Percentiles rank a stretch among this genome's conserved stretches.
phyloP scores from a whole-genome alignment of 2,797 vertebrate species.

The Silurus lanzhouensis region DNA sequence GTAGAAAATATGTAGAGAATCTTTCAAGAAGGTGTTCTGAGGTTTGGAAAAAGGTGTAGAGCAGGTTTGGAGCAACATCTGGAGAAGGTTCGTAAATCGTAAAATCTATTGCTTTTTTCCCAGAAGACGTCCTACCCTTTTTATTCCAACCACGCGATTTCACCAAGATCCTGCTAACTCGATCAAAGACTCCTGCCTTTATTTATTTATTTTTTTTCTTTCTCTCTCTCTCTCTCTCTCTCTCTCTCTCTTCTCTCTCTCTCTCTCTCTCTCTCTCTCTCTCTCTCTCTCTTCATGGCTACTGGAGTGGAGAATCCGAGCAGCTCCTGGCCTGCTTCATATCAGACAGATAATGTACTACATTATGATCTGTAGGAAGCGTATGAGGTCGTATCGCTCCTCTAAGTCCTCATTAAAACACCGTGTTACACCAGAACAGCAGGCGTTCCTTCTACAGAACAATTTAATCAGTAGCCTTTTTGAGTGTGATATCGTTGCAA shows the following conservation, averaged over 20 bases:
- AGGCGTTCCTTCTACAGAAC: constrained; percentile 26
- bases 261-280: background rate
- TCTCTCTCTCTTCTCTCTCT: no score
- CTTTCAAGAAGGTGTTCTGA: no score
- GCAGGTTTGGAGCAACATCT: no score
- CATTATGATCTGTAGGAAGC: constrained; percentile 41
- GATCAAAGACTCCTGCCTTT: constrained; percentile 7
- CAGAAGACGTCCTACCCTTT: constrained; percentile 65
- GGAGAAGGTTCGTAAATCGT: constrained; percentile 23
- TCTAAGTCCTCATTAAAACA: constrained; percentile 46
- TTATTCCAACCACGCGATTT: constrained; percentile 57
- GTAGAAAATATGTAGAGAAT: no score
- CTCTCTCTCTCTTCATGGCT: constrained; percentile 1
- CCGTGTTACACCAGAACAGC: constrained; percentile 19
- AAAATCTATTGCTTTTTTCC: constrained; percentile 60
- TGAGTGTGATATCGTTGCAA: no score
- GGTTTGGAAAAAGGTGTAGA: no score
- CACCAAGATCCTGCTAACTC: constrained; percentile 43
- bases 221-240: no score
- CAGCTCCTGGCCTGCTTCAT: constrained; percentile 31
- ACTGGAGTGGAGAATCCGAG: constrained; percentile 30
- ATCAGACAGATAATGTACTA: constrained; percentile 41
- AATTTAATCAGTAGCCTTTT: constrained; percentile 38
- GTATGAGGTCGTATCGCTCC: constrained; percentile 35
- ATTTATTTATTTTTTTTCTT: background rate